Percentiles rank a stretch among this genome's conserved stretches.
Evolutionary conservation across 2,113 vertebrate species (phyloP).

Genomic region (Colinus virginianus): DNA sequence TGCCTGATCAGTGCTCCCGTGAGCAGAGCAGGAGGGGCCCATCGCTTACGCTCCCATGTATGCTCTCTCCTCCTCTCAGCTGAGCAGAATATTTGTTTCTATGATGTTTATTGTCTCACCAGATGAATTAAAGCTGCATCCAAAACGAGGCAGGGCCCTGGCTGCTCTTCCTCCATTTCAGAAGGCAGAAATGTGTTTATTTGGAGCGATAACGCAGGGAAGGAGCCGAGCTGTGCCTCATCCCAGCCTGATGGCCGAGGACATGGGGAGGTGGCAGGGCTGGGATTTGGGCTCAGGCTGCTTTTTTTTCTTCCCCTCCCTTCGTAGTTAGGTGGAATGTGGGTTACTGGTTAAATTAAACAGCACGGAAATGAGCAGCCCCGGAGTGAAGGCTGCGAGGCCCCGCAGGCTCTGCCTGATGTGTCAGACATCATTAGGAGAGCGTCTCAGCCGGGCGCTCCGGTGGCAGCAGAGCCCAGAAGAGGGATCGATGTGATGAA

Average conservation of each 20-base stretch:
- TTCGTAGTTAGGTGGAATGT: background rate
- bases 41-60: background rate
- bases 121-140: background rate
- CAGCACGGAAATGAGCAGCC: background rate
- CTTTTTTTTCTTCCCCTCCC: background rate
- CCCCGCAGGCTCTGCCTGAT: background rate
- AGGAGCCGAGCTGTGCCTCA: background rate
- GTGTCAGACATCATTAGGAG: background rate
- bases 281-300: background rate
- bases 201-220: background rate
- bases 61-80: background rate
- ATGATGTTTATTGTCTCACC: background rate
- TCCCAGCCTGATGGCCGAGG: background rate
- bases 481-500: background rate
- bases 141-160: background rate
- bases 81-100: background rate
- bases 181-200: background rate
- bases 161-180: background rate
- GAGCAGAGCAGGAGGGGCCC: background rate
- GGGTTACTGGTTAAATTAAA: background rate
- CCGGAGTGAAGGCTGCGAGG: background rate
- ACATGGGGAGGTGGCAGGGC: background rate
- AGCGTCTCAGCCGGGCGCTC: background rate
- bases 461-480: background rate
- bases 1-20: background rate